Conservation (phyloP, 2,888 invertebrate species). For the Crepidodera aurea region DNA sequence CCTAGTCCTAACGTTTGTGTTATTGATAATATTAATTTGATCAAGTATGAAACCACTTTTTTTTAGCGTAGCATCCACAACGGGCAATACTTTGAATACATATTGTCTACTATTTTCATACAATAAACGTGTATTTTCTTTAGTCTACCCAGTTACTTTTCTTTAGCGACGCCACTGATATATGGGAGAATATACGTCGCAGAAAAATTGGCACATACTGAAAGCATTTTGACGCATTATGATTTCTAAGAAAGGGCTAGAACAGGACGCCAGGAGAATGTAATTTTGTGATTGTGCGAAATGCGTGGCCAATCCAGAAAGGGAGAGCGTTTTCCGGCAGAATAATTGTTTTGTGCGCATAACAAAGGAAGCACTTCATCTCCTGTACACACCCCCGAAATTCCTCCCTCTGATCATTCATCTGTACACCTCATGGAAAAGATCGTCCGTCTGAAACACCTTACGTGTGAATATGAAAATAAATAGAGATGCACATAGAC, state of each 20-base stretch:
- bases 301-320: constrained; percentile 58
- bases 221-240: constrained; percentile 6
- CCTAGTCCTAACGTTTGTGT: too few species aligned
- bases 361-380: constrained; percentile 56
- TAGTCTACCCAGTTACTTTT: too few species aligned
- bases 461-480: too few species aligned
- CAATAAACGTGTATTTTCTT: too few species aligned
- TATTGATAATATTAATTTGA: too few species aligned
- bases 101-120: too few species aligned
- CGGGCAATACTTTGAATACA: too few species aligned
- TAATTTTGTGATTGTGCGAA: constrained; percentile 59
- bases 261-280: constrained; percentile 11
- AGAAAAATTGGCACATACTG: neutral
- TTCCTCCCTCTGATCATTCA: constrained; percentile 29
- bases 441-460: neutral
- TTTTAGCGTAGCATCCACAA: too few species aligned
- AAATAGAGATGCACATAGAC: too few species aligned
- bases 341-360: constrained; percentile 61
- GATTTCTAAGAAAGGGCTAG: neutral
- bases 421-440: neutral
- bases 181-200: too few species aligned
- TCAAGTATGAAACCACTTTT: too few species aligned
- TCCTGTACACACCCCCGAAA: constrained; percentile 36
- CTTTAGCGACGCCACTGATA: too few species aligned
- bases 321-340: constrained; percentile 60